Conservation (phyloP, 2,797 vertebrate genomes). For the Fistularia tabacaria region DNA sequence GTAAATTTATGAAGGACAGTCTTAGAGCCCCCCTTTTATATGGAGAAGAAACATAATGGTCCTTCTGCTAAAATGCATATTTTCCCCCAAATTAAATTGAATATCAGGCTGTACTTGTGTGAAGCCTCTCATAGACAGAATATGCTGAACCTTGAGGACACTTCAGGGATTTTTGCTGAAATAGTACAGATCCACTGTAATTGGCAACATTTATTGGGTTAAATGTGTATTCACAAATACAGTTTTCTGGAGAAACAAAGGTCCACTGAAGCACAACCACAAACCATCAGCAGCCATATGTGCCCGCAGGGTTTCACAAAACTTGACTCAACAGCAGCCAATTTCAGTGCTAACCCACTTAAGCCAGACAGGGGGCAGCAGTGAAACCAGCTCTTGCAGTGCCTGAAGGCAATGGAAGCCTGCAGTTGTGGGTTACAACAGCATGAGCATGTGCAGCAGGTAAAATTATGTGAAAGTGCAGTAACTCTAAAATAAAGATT, state of each 20-base stretch:
- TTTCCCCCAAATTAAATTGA: too few relatives aligned
- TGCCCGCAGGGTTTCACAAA: too few relatives aligned
- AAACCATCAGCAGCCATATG: constrained; percentile 24
- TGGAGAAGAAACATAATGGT: too few relatives aligned
- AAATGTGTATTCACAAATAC: constrained; percentile 70
- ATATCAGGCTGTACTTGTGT: background rate
- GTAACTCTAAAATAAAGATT: constrained; percentile 53
- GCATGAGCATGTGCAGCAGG: constrained; percentile 39
- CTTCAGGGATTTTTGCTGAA: background rate
- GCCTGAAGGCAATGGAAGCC: constrained; percentile 12
- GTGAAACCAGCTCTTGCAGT: too few relatives aligned
- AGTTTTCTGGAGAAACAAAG: constrained; percentile 54
- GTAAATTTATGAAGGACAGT: too few relatives aligned
- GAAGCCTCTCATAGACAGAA: background rate
- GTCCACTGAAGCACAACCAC: constrained; percentile 47
- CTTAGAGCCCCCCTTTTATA: too few relatives aligned
- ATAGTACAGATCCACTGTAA: constrained; percentile 37
- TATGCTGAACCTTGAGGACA: background rate
- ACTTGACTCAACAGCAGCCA: too few relatives aligned
- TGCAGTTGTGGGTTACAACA: constrained; percentile 23
- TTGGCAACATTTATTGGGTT: constrained; percentile 76
- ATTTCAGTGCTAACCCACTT: too few relatives aligned
- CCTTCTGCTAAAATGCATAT: too few relatives aligned
- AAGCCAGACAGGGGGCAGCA: too few relatives aligned
- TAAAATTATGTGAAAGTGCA: constrained; percentile 52